phyloP scores from a whole-genome alignment of 2,888 invertebrate species.

The Harmothoe impar region DNA sequence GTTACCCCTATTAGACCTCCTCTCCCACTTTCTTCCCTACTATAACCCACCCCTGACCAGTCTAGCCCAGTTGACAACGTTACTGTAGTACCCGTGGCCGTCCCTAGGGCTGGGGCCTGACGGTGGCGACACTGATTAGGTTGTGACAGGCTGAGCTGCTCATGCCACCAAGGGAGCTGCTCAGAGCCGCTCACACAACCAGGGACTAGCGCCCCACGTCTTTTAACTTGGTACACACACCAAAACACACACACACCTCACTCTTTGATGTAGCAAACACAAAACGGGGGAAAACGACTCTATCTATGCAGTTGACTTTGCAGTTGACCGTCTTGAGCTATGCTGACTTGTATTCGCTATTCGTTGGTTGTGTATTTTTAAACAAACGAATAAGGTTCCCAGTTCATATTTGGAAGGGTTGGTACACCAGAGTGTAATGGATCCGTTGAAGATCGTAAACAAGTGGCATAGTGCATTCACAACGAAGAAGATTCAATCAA shows the following conservation, averaged over 20 bases:
- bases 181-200: background rate
- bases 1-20: background rate
- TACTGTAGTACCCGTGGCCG: background rate
- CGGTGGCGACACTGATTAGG: constrained; percentile 55
- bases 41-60: background rate
- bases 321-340: no score
- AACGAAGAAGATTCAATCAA: no score
- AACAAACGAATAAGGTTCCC: no score
- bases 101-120: background rate
- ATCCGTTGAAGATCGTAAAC: no score
- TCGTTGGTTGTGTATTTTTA: no score
- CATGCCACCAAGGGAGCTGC: background rate
- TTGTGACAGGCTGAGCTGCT: constrained; percentile 25
- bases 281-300: no score
- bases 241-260: background rate
- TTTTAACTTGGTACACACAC: background rate
- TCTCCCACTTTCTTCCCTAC: background rate
- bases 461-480: no score
- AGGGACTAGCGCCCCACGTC: background rate
- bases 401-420: no score
- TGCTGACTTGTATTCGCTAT: no score
- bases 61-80: constrained; percentile 23
- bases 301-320: no score
- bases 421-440: no score
- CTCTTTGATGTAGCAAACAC: background rate